Evolutionary conservation across 2,888 invertebrate species (phyloP).

Genomic region (Hermaeophaga mercurialis): DNA sequence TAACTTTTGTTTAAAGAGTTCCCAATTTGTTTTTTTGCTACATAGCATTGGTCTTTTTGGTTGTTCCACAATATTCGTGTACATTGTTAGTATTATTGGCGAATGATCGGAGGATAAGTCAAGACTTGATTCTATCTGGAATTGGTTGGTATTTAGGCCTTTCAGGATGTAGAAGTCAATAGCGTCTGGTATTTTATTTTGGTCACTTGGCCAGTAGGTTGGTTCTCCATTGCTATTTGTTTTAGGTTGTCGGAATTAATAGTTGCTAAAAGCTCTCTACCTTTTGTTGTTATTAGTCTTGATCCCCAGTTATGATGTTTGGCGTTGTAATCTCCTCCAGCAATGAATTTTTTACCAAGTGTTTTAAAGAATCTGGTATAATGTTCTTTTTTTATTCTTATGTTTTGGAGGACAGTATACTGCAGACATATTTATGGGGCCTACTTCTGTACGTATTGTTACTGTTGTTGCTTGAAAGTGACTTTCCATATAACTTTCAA

Average conservation of each 20-base stretch:
- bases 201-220: constrained; percentile 11
- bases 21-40: not conserved
- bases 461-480: not conserved
- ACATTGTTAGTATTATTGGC: not conserved
- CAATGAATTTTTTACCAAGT: constrained; percentile 8
- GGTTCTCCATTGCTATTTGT: constrained; percentile 3
- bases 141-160: not conserved
- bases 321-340: constrained; percentile 16
- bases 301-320: constrained; percentile 14
- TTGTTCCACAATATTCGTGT: not conserved
- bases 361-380: not conserved
- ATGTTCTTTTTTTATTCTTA: not conserved
- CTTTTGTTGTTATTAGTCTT: constrained; percentile 10
- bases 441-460: not conserved
- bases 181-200: not conserved
- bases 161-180: not conserved
- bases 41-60: not conserved
- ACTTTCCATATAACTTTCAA: not conserved
- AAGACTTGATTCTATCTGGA: not conserved
- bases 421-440: constrained; percentile 16
- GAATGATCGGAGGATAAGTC: not conserved
- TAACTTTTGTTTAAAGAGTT: not conserved
- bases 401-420: constrained; percentile 6
- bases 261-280: constrained; percentile 6
- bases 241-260: not conserved